Base-by-base conservation (phyloP, 1,140 invertebrate genomes). In the Bombus vancouverensis region DNA sequence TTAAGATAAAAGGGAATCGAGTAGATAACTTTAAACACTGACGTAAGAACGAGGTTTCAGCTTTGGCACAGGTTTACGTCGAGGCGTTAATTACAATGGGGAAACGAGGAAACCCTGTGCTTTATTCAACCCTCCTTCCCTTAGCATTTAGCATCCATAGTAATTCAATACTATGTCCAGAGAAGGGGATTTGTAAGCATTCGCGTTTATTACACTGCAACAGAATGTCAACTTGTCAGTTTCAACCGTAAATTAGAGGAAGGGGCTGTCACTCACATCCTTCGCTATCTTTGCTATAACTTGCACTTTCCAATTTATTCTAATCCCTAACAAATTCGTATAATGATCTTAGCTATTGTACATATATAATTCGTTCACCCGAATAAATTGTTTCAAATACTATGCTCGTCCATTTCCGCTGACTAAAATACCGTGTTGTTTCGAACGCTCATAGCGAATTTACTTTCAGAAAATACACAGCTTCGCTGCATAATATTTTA, bases 1-100 rank as follows among this genome's bases (percentile, higher is more conserved):
- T 74, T 74, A 74, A 74, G 72, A 47, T 74, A 47, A 32, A 47
- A 74, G 42, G n/a, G 72, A 47, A 74, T 47, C 42, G 18, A n/a
- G 12, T 25, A 25, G 44, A 75, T 53, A 53, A 44, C 32, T 75
- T 34, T 18, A 75, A 75, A 75, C 22, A 57, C 18, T 32, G 42
- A 57, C 9, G 73, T 25, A 75, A 75, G 44, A 75, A 34, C 28
- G 32, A 44, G 42, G 44, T 53, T 75, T 75, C 73, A 53, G 22
- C 18, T 53, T 53, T 34, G n/a, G n/a, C 22, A 34, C 32, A 9
- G 6, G 73, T 75, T 53, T n/a, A 25, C 12, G 25, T 28, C 12
- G 32, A 8, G 22, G 32, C 9, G 73, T 75, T 75, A 75, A 75
- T 75, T 75, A 75, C 32, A 53, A 53, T 47, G 32, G 18, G 3